Base-by-base conservation (phyloP, 2,888 invertebrate genomes). In the Ochropacha duplaris region DNA sequence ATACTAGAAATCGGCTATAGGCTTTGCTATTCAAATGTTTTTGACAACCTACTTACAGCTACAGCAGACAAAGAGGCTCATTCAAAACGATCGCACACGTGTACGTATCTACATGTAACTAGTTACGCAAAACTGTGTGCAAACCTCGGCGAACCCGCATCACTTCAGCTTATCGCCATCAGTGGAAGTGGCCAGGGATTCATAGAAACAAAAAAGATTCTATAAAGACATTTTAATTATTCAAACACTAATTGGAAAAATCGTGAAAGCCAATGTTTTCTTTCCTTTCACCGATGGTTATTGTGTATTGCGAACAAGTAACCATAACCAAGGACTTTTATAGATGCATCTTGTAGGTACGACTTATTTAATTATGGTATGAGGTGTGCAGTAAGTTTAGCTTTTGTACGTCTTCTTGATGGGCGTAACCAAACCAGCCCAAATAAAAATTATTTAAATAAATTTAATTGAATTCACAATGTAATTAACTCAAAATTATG, bases 71-170 rank as follows among this genome's bases (percentile, higher is more conserved):
- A 71, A 66, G 71, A 68, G 66, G 56, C 63, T 62, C 60, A 60
- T 66, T 60, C 63, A 71, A 65, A 67, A 65, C 58, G 57, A 63
- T 50, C 51, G 51, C 57, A 62, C 70, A 66, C 66, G 66, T 69
- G 69, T 64, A 50, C 49, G 50, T 49, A 54, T 58, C 64, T 71
- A 62, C 69, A 64, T 69, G 69, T 66, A 51, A 51, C 50, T 44
- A 55, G 62, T 68, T 71, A 62, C 71, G 69, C 55, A 66, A 70
- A 63, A 61, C 8, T 26, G 14, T 14, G 50, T 26, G 22, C 22
- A 19, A 24, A 24, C 50, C 22, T 26, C 50, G 50, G 22, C 22
- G 12, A 24, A n/a, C 50, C 50, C 50, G 50, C 50, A 50, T 50
- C 22, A n/a, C 24, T 50, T 36, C n/a, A 24, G 19, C 44, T 44